Base-by-base conservation (phyloP, 2,888 invertebrate species). In the Scaptomyza polygonia region DNA sequence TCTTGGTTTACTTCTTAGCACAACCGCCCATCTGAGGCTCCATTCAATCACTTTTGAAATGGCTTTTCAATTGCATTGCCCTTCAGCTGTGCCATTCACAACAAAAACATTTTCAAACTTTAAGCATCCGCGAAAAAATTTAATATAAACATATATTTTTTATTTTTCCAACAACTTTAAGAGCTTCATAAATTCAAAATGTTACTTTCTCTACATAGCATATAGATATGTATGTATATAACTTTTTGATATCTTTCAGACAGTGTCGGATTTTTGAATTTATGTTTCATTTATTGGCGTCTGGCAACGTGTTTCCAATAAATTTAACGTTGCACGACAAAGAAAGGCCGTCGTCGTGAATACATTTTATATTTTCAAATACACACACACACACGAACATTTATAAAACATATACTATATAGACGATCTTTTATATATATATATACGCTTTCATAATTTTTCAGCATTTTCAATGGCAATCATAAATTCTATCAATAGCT, bases 231-330 rank as follows among this genome's bases (percentile, higher is more conserved):
- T 45, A 16, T 21, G 8, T 25, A 14, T 18, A 12, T 34, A 12
- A 21, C 4, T 16, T 39, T 34, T 51, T 16, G 27, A n/a, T 47
- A 29, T 14, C 18, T 54, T 51, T 57, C 57, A n/a, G 45, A 40
- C 49, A 44, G 25, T 56, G 58, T 34, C 57, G 47, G 30, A 48
- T 63, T 68, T 68, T 58, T 36, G 54, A 79, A 86, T 84, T 84
- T 86, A 86, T 84, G 82, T 75, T 86, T 81, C 81, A 86, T 86
- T 87, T 87, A 82, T 76, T 77, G 78, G 78, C 81, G 81, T 64
- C 69, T 61, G 62, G 57, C 78, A 72, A 66, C 69, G 48, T 76
- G 74, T 78, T 84, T 81, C 70, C 82, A 86, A 82, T 86, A 82
- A 84, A 86, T 87, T 86, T 9, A 45, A 42, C 65, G 57, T 55